phyloP scores from a whole-genome alignment of 1,140 invertebrate genomes.

The Saxidomus purpurata region DNA sequence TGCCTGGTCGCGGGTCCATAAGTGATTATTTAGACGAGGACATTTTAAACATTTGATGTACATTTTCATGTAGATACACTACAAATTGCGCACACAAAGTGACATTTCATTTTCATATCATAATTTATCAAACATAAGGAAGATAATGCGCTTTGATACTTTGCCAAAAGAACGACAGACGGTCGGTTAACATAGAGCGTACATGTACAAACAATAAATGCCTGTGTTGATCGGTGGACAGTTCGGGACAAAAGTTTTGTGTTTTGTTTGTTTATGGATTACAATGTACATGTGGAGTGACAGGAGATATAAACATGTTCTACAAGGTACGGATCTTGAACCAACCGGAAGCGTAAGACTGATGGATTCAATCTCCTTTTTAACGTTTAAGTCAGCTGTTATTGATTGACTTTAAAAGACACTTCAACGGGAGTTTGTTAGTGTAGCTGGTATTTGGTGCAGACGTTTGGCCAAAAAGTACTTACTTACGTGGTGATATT shows the following conservation, averaged over 20 bases:
- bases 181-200: not conserved
- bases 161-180: constrained; percentile 31
- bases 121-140: not conserved
- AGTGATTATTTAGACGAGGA: constrained; percentile 22
- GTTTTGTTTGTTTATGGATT: not conserved
- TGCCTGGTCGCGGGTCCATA: not conserved
- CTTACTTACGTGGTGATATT: no score
- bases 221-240: not conserved
- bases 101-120: not conserved
- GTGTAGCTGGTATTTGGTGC: no score
- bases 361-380: no score
- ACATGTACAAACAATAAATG: not conserved
- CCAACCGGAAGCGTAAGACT: not conserved
- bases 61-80: not conserved
- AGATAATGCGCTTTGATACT: not conserved
- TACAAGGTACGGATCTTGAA: not conserved
- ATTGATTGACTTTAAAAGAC: no score
- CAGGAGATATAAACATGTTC: not conserved
- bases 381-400: no score
- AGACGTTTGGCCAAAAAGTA: no score
- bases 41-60: not conserved
- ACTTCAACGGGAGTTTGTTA: not conserved
- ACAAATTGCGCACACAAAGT: not conserved
- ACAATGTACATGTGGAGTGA: not conserved
- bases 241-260: not conserved